phyloP scores from a whole-genome alignment of 2,113 vertebrate genomes.

The Ophiodon elongatus region DNA sequence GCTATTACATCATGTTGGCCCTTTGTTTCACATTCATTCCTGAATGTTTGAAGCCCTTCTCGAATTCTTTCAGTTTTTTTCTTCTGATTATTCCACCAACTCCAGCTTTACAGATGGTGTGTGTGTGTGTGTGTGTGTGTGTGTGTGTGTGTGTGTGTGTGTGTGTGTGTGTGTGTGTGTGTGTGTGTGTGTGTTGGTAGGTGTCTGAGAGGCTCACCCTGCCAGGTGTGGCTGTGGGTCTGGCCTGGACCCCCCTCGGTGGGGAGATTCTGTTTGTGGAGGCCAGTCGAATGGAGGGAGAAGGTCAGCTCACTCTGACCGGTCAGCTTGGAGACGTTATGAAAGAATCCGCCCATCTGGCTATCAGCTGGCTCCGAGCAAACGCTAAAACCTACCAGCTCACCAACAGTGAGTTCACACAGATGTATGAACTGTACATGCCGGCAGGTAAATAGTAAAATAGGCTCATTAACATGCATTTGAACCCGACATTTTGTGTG shows the following conservation, averaged over 20 bases:
- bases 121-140: background rate
- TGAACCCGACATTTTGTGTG: background rate
- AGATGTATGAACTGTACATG: background rate
- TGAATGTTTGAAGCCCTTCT: background rate
- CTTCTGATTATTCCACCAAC: background rate
- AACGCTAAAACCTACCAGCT: conserved; percentile 93
- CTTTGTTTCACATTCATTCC: background rate
- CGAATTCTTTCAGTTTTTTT: background rate
- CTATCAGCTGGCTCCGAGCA: conserved; percentile 96
- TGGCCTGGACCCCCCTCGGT: conserved; percentile 95
- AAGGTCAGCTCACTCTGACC: conserved; percentile 94
- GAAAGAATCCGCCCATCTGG: conserved; percentile 97
- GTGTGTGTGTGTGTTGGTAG: conserved; percentile 74
- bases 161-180: conserved; percentile 4
- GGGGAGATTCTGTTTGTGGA: conserved; percentile 99
- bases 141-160: background rate
- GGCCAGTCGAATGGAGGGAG: conserved; percentile 95
- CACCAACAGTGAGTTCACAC: conserved; percentile 87
- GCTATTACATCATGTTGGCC: background rate
- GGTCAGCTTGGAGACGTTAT: conserved; percentile 96
- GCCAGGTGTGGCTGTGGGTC: conserved; percentile 93
- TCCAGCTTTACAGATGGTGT: background rate
- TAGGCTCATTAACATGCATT: background rate
- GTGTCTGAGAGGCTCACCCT: conserved; percentile 93
- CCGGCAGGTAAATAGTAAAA: background rate